Base-by-base conservation (phyloP, 2,797 vertebrate species). In the Hydrolagus colliei region DNA sequence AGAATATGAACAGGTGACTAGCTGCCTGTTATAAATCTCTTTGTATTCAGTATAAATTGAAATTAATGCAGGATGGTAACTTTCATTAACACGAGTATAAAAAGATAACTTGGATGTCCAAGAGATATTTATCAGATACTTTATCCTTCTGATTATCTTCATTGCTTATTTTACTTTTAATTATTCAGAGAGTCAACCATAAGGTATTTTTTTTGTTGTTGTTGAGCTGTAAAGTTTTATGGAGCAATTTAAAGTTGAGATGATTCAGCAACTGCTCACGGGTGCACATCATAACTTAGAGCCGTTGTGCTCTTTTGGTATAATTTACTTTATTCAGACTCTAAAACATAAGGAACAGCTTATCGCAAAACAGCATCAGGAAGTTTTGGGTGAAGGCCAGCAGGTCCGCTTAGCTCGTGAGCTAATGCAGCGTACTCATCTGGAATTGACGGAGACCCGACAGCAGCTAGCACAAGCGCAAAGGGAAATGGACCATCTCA, bases 381-480 rank as follows among this genome's bases (percentile, higher is more conserved):
- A 94, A 41, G 84, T 89, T 0, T 88, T 92, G 88, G 92, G 92
- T 87, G 90, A 93, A 86, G 77, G 87, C 12, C 92, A 92, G 86
- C 92, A 95, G 88, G 87, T 95, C 87, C 89, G 86, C 75, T 86
- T 90, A 16, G 90, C 89, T 87, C 89, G 88, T 82, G 93, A 95
- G 88, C 91, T 92, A 87, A 88, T 94, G 87, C 91, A 95, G 86
- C 89, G 86, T 27, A 78, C 89, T 65, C 88, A 89, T 4, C 41
- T 89, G 52, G 92, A 95, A 59, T 89, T 95, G 61, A 86, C 91
- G 82, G 93, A 95, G 73, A 87, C 91, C 85, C 90, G 27, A 86
- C 89, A 87, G 79, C 90, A 90, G 65, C 88, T 92, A 87, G 88
- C 88, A 12, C 91, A 92, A 85, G 88, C 89, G 79, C 92, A 87